Evolutionary conservation across 2,113 vertebrate species (phyloP).

Genomic region (Microcebus jonahi): DNA sequence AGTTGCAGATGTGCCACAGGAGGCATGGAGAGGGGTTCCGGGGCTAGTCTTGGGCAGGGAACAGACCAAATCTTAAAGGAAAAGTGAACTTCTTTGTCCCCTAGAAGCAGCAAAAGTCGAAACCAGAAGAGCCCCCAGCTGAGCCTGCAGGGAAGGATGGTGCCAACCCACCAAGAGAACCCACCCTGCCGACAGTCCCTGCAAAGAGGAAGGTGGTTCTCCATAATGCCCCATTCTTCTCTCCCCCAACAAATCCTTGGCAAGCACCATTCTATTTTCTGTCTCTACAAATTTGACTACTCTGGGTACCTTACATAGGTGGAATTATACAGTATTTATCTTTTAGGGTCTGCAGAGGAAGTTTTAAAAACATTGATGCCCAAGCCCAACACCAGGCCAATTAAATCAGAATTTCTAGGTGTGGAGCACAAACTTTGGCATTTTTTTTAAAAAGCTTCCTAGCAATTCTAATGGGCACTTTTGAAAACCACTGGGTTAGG

Average conservation of each 20-base stretch:
- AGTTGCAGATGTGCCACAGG: background rate
- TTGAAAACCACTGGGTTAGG: background rate
- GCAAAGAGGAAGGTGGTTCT: background rate
- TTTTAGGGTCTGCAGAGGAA: background rate
- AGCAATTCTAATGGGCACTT: background rate
- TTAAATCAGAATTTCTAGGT: background rate
- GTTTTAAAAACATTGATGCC: slow-evolving; percentile 13
- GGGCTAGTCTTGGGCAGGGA: background rate
- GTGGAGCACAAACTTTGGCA: background rate
- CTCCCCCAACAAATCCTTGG: no score
- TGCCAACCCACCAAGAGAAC: background rate
- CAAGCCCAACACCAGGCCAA: background rate
- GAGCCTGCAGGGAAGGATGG: background rate
- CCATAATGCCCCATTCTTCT: background rate
- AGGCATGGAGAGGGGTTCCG: background rate
- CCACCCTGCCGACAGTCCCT: background rate
- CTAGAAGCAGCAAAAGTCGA: background rate
- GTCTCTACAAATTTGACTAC: background rate
- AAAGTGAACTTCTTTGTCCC: background rate
- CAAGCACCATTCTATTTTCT: background rate
- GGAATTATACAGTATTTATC: background rate
- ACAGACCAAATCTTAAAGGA: background rate
- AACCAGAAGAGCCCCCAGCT: background rate
- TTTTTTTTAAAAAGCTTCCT: background rate
- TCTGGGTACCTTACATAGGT: background rate